Evolutionary conservation across 2,888 invertebrate genomes (phyloP), one percentile per base, ranked within the genome.

Genomic region (Conus canariensis): DNA sequence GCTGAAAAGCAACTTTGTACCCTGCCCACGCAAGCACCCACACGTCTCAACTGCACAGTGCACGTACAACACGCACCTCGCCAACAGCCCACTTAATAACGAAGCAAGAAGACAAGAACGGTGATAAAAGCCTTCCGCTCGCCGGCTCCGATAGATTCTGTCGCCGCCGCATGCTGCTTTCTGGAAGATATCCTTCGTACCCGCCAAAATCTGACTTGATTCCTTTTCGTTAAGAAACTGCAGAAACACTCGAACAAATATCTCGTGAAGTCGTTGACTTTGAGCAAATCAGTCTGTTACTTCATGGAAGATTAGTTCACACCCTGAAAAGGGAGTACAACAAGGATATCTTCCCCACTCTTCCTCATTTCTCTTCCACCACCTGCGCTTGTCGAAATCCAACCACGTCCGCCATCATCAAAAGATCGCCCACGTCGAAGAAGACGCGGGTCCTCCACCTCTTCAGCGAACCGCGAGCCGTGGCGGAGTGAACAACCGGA

Each of bases 1-100:
- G 77, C 77, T 80, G 77, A 80, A 30, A 30, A 80, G 74, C 74
- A 74, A n/a, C n/a, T 74, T 74, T 74, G n/a, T n/a, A 74, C 25
- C 6, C 74, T 74, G 25, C 25, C 74, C n/a, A 64, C 64, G 64
- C 16, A 4, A 7, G 10, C 64, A 5, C 1, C 64, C 64, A 64
- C 64, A 64, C 64, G 16, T 5, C 16, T 64, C 64, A 4, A 64
- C 64, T 2, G 64, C 16, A 1, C 16, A 64, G 16, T 7, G 30
- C 22, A 30, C 77, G 77, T 30, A 19, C 16, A 70, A 70, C n/a
- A 70, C 77, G 30, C 77, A 14, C 5, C 10, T 16, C 77, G 30
- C 77, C 77, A 80, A 30, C 30, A 14, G 30, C 30, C 30, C 25
- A 80, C 1, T 14, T 30, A n/a, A 80, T 30, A n/a, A 80, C 77